Evolutionary conservation across 2,888 invertebrate genomes (phyloP).

Genomic region (Punctoribates punctum): DNA sequence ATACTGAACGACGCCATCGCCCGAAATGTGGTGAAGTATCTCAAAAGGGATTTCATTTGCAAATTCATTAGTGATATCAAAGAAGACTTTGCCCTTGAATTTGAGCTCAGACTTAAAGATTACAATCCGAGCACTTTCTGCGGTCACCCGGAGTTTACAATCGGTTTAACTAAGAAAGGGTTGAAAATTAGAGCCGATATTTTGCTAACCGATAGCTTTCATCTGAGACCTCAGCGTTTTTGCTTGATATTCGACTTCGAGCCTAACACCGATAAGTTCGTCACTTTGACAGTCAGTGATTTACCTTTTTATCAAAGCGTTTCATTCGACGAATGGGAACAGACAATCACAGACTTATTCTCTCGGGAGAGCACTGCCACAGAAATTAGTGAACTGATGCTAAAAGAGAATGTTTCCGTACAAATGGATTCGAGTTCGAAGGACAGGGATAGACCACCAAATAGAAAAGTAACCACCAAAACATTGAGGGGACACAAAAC

Average conservation of each 20-base stretch:
- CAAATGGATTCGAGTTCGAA: background rate
- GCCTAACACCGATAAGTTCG: background rate
- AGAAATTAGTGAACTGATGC: background rate
- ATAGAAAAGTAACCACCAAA: background rate
- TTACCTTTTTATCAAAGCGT: background rate
- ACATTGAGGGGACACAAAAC: background rate
- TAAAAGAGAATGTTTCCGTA: background rate
- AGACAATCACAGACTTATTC: background rate
- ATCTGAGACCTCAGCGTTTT: background rate
- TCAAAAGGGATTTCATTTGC: background rate
- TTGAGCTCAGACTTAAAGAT: background rate
- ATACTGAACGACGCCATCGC: background rate
- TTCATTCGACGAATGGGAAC: background rate
- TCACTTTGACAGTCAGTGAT: background rate
- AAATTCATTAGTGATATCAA: background rate
- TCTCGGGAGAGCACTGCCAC: background rate
- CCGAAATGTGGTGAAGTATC: background rate
- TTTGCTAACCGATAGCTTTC: background rate
- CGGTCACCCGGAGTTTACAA: background rate
- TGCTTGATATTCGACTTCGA: background rate
- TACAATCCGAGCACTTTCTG: background rate
- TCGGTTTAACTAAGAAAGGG: background rate
- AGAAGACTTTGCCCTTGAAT: background rate
- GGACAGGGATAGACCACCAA: background rate
- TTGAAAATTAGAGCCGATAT: background rate